phyloP scores from a whole-genome alignment of 2,888 invertebrate species.

The Belgica antarctica region DNA sequence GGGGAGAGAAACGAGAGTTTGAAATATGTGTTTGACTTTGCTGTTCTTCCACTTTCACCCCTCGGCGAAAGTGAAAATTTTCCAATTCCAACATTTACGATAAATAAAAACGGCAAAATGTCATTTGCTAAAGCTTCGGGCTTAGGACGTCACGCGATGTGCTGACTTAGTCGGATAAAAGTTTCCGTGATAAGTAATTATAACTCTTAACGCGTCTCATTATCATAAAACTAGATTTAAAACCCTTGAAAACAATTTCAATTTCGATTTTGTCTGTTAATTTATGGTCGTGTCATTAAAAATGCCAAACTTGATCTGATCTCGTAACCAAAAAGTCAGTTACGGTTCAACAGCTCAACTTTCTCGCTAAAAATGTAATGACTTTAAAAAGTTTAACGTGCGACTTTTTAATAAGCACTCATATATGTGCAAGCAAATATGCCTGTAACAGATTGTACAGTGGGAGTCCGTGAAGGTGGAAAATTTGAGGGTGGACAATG shows the following conservation, averaged over 20 bases:
- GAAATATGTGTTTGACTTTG: too few species aligned
- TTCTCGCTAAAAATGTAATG: conserved; percentile 8
- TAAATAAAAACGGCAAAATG: background rate
- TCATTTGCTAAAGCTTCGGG: conserved; percentile 1
- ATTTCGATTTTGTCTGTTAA: background rate
- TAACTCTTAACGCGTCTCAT: conserved; percentile 27
- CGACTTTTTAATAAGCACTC: background rate
- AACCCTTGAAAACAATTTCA: background rate
- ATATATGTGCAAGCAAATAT: background rate
- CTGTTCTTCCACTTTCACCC: conserved; percentile 28
- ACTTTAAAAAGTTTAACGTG: background rate
- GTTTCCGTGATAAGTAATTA: conserved; percentile 37
- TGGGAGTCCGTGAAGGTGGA: too few species aligned
- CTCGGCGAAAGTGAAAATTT: conserved; percentile 11
- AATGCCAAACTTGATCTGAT: conserved; percentile 24
- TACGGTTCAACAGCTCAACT: background rate
- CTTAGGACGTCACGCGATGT: background rate
- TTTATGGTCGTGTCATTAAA: conserved; percentile 25
- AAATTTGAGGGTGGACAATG: too few species aligned
- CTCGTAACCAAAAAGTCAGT: background rate
- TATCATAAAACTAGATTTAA: conserved; percentile 23
- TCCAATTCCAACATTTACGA: background rate
- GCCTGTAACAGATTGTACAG: too few species aligned
- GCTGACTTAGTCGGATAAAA: conserved; percentile 14
- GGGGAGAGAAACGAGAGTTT: too few species aligned